Evolutionary conservation across 2,797 vertebrate species (phyloP), one percentile per base, ranked within the genome.

Genomic region (Pseudotriccus pelzelni): DNA sequence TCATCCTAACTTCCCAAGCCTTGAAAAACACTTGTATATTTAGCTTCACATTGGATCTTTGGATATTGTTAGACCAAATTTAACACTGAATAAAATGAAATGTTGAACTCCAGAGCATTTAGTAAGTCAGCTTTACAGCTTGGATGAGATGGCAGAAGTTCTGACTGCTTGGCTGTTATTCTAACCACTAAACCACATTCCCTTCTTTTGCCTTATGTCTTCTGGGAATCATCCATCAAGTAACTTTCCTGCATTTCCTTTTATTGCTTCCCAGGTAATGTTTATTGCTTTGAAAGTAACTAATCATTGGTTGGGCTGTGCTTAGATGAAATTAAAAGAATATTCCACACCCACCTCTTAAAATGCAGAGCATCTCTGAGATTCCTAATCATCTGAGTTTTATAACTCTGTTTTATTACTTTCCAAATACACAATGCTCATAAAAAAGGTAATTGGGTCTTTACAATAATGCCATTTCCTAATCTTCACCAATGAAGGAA

Each of bases 201-300:
- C 50, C 60, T 86, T 93, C 76, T 91, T 95, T 80, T 95, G 59
- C 68, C 79, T 94, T 90, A 90, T 77, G 83, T 88, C 87, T 93
- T 88, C 68, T 88, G 90, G 95, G 94, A 96, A 84, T 82, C 92
- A 96, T 97, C 66, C 56, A 91, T 97, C 96, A 97, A 84, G 73
- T 81, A 96, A 95, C 87, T 92, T 95, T 67, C 89, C 74, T 95
- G 92, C 94, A 96, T 90, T 96, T 95, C 79, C 70, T 96, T 97
- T 96, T 97, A 97, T 97, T 94, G 93, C 96, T 95, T 97, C 88
- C 90, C 96, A 97, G 97, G 97, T 97, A 97, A 97, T 96, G 96
- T 97, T 96, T 96, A 97, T 97, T 96, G 95, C 97, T 94, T 84
- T 69, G 91, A 93, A 97, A 96, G 88, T 97, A 96, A 95, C 95